Percentiles rank a stretch among this genome's conserved stretches.
These are phyloP conservation scores for Polyommatus icarus DNA, from an alignment of 2,888 invertebrate species.

Conservation along the genomic window DNA sequence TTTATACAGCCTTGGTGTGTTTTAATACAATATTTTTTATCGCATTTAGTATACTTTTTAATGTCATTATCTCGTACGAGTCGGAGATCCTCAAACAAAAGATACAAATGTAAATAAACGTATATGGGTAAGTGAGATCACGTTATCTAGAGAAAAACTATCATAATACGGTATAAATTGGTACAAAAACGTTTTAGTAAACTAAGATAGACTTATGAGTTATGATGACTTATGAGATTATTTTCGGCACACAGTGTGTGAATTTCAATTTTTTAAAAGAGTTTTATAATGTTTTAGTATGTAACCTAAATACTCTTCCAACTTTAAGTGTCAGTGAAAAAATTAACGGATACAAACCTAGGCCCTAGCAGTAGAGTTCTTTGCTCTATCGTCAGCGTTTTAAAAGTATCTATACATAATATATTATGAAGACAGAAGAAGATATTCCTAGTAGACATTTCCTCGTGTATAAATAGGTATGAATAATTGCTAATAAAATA, in stretches of 20 bases:
- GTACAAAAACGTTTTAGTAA: neutral
- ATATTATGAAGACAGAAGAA: too few species aligned
- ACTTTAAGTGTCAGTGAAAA: too few species aligned
- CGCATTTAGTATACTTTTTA: neutral
- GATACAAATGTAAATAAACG: neutral
- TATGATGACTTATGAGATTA: too few species aligned
- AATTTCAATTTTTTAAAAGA: too few species aligned
- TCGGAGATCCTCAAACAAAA: neutral
- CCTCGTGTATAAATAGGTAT: neutral
- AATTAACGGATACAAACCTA: too few species aligned
- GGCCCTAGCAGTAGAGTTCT: too few species aligned
- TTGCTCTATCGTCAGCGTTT: neutral
- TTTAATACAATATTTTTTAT: neutral
- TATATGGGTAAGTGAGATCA: neutral
- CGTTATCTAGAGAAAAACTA: neutral
- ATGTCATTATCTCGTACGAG: constrained; percentile 9
- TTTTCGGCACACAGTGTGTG: too few species aligned
- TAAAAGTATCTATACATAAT: neutral
- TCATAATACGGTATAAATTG: neutral
- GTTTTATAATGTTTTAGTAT: too few species aligned
- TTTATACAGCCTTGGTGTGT: neutral
- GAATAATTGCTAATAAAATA: constrained; percentile 17
- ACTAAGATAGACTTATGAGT: neutral
- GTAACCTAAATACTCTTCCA: too few species aligned
- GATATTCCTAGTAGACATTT: neutral